phyloP scores from a whole-genome alignment of 1,140 invertebrate genomes.

The Drosophila setifemur region DNA sequence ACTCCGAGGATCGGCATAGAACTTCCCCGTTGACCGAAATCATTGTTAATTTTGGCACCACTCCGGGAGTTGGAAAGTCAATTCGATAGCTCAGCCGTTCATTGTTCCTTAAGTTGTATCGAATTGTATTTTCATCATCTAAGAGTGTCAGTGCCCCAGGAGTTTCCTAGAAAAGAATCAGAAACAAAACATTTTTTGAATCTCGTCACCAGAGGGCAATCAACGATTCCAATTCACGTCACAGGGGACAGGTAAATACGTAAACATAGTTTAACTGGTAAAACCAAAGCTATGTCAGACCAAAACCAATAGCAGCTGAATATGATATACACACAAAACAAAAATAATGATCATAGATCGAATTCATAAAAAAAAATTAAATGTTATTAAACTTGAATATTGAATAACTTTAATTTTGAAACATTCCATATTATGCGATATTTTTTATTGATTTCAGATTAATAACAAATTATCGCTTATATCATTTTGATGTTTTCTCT shows the following conservation, averaged over 20 bases:
- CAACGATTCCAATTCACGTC: not conserved
- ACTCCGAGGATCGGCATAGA: constrained; percentile 31
- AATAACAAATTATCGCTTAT: not conserved
- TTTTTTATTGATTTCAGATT: no score
- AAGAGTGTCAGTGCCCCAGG: constrained; percentile 42
- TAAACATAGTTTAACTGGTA: constrained; percentile 32
- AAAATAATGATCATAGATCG: not conserved
- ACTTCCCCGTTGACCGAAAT: constrained; percentile 48
- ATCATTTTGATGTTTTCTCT: not conserved
- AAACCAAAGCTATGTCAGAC: constrained; percentile 13
- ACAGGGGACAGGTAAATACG: not conserved
- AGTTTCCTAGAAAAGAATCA: constrained; percentile 22
- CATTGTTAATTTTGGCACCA: constrained; percentile 60
- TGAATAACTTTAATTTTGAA: no score
- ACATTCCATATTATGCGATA: no score
- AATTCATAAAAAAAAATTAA: no score
- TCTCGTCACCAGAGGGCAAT: not conserved
- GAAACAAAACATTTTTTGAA: not conserved
- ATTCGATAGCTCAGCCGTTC: constrained; percentile 56
- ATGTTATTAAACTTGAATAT: no score
- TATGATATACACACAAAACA: not conserved
- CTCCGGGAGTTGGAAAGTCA: constrained; percentile 61
- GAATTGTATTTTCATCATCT: constrained; percentile 37
- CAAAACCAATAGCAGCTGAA: constrained; percentile 12
- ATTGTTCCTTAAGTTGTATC: constrained; percentile 41